Conservation (phyloP, 2,113 vertebrate genomes). For the Mixornis gularis region DNA sequence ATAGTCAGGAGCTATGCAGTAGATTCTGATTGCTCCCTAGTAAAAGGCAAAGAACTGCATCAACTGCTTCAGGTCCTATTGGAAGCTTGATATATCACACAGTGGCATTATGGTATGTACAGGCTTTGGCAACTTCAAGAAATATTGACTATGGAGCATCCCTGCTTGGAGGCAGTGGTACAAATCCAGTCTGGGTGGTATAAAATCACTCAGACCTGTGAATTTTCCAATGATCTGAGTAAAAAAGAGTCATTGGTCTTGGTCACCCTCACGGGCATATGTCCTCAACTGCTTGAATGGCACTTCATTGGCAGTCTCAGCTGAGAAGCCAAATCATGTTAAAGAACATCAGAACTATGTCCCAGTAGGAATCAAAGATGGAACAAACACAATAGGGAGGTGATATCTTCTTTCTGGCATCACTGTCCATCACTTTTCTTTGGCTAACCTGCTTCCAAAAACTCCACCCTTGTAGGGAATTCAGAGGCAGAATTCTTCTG, state of each 20-base stretch:
- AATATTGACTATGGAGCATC: neutral
- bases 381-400: neutral
- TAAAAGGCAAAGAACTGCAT: neutral
- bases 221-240: neutral
- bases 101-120: neutral
- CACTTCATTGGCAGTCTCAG: neutral
- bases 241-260: neutral
- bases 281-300: neutral
- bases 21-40: neutral
- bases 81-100: neutral
- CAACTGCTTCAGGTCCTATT: neutral
- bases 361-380: neutral
- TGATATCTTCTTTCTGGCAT: neutral
- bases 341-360: neutral
- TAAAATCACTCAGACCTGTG: neutral
- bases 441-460: neutral
- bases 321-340: neutral
- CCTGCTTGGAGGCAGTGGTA: neutral
- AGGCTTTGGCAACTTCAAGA: neutral
- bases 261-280: neutral
- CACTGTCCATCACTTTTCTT: neutral
- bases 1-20: neutral
- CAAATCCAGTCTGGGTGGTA: neutral
- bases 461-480: neutral
- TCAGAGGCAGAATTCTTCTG: neutral